phyloP scores from a whole-genome alignment of 23 tunicate species.

The Styela plicata region DNA sequence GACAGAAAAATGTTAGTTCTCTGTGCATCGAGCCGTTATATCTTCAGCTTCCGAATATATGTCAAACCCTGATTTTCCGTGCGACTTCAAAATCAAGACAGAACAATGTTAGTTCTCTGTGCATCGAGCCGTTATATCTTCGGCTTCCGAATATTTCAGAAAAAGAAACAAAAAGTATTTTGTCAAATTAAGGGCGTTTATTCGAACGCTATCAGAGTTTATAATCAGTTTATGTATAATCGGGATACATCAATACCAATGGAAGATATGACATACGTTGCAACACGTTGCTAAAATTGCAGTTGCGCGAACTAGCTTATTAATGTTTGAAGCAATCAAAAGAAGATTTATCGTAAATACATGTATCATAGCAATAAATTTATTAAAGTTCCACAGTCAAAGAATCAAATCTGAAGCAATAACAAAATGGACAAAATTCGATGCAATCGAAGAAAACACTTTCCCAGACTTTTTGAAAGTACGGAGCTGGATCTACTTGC shows the following conservation, averaged over 20 bases:
- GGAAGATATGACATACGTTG: neutral
- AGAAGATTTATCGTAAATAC: neutral
- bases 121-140: slow-evolving; percentile 72
- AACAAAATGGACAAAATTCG: neutral
- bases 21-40: slow-evolving; percentile 66
- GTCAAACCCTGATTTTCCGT: no score
- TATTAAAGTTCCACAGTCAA: neutral
- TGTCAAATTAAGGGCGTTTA: neutral
- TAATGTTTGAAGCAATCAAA: neutral
- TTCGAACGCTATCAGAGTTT: neutral
- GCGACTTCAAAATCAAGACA: slow-evolving; percentile 53
- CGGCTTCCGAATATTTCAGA: slow-evolving; percentile 84
- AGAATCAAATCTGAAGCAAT: neutral
- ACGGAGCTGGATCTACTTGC: neutral
- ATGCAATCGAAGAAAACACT: neutral
- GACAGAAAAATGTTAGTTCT: slow-evolving; percentile 37
- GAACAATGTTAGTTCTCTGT: slow-evolving; percentile 41
- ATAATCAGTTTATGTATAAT: neutral
- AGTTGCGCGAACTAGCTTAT: neutral
- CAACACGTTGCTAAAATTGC: neutral
- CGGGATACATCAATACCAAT: neutral
- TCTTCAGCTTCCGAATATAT: slow-evolving; percentile 87
- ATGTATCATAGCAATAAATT: neutral
- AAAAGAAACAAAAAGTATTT: no score
- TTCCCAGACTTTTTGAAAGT: neutral